phyloP scores from a whole-genome alignment of 2,113 vertebrate species.

The Stigmatopora argus region DNA sequence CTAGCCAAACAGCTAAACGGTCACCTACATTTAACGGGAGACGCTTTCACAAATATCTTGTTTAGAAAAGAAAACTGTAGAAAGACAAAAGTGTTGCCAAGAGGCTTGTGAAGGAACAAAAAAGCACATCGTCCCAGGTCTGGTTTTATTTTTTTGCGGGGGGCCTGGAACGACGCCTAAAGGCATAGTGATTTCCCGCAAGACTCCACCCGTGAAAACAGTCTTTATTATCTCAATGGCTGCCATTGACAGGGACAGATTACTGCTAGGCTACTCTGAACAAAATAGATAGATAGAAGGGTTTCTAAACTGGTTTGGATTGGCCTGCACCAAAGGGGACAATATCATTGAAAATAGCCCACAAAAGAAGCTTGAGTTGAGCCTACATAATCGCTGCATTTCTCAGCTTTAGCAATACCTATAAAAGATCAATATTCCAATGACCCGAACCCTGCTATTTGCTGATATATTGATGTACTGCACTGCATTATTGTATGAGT shows the following conservation, averaged over 20 bases:
- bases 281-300: too few species aligned
- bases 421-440: constrained; percentile 3
- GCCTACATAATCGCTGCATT: too few species aligned
- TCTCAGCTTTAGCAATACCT: too few species aligned
- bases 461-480: background rate
- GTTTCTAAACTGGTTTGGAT: too few species aligned
- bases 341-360: too few species aligned
- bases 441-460: background rate
- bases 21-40: background rate
- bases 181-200: constrained; percentile 3
- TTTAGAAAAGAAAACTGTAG: background rate
- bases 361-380: too few species aligned
- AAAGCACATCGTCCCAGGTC: constrained; percentile 8
- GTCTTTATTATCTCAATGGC: background rate
- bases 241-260: too few species aligned
- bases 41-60: background rate
- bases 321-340: too few species aligned
- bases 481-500: constrained; percentile 4
- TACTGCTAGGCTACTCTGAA: too few species aligned
- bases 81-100: background rate
- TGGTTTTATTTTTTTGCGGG: constrained; percentile 6
- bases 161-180: constrained; percentile 19
- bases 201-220: background rate
- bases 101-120: constrained; percentile 5
- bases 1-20: too few species aligned